Base-by-base conservation (phyloP, 2,888 invertebrate species). In the Rapana venosa region DNA sequence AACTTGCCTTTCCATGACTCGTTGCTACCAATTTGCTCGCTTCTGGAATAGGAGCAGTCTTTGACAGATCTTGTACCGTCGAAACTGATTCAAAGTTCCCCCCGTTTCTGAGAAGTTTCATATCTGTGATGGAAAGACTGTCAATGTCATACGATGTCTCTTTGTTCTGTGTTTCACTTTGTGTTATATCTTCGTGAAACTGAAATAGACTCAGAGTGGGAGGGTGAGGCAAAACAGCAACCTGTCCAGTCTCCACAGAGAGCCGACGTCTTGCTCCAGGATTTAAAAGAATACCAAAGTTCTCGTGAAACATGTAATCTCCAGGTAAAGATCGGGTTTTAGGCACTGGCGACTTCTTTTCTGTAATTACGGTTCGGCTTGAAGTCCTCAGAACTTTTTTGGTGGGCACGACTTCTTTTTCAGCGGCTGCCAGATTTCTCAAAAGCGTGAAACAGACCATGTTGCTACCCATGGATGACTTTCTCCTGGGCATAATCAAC, bases 271-370 rank as follows among this genome's bases (percentile, higher is more conserved):
- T 85, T 15, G 20, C 30, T 20, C 13, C 58, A 15, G 84, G 84
- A 58, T 58, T 85, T n/a, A 85, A n/a, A 0, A 85, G 84, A 85
- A 85, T 26, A 8, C 84, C 84, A n/a, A 85, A 58, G 84, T 85
- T 85, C 13, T 85, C 84, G 30, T 26, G 36, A 6, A 30, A 2
- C 15, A 26, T 26, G 5, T 36, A 30, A 26, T 83, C 81, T 36
- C 81, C 81, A 13, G 81, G 81, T n/a, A 83, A 47, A 30, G 81
- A 83, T 26, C 81, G 81, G 36, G 81, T 83, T 47, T 26, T 36
- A 26, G 81, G 81, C 6, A 30, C 81, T 22, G 30, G 81, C 26
- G 81, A 20, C 20, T 22, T 83, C 22, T 83, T 83, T 22, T 83
- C 81, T 1, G 81, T 83, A 11, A 83, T 83, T 26, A 83, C 11